Percentiles rank a stretch among this genome's conserved stretches.
Conservation (phyloP, 1,140 invertebrate species). For the Ooceraea biroi region DNA sequence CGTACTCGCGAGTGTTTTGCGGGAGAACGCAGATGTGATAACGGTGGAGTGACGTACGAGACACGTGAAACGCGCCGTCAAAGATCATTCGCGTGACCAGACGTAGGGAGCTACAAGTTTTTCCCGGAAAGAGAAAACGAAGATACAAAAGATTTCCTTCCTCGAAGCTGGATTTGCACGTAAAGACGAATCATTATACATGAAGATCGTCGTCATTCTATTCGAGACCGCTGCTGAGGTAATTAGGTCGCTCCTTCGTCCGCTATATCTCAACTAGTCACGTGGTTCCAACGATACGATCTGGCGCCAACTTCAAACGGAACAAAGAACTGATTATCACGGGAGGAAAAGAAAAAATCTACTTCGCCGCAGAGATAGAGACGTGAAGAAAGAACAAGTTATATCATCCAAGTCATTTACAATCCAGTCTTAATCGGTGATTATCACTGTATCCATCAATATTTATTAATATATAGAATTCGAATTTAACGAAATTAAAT, state of each 20-base stretch:
- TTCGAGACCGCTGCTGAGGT: not conserved
- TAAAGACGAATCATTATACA: not conserved
- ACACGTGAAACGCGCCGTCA: not conserved
- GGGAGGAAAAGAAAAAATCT: not conserved
- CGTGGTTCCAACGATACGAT: not conserved
- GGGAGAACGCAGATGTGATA: not conserved
- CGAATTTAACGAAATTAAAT: too few species aligned
- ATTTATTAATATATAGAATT: too few species aligned
- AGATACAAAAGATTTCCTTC: not conserved
- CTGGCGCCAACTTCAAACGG: conserved; percentile 40
- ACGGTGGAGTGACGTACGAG: not conserved
- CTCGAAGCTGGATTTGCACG: not conserved
- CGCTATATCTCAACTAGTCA: conserved; percentile 2
- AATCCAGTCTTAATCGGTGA: too few species aligned
- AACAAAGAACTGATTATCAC: not conserved
- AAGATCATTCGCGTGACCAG: not conserved
- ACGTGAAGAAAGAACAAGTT: too few species aligned
- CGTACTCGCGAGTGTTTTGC: not conserved
- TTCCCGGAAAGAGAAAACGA: not conserved
- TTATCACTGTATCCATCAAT: too few species aligned
- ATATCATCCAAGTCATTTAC: too few species aligned
- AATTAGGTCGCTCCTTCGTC: not conserved
- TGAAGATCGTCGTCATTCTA: conserved; percentile 5
- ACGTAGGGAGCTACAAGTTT: not conserved
- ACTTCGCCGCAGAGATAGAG: not conserved